These are phyloP conservation scores for Holothuria scabra DNA, from an alignment of 53 echinoderm and acorn worm species.

Conservation along the genomic window DNA sequence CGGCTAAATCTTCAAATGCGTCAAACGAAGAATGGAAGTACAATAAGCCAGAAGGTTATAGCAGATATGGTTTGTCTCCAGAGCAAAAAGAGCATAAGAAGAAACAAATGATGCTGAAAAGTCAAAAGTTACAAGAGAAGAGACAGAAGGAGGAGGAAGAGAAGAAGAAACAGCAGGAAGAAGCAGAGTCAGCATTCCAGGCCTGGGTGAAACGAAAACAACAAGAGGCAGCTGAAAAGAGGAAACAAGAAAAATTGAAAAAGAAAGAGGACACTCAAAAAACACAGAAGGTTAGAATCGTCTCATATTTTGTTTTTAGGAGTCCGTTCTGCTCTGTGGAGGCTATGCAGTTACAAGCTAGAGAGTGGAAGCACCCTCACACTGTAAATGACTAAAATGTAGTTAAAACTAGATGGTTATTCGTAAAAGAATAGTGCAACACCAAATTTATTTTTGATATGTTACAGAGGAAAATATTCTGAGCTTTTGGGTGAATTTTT, in stretches of 20 bases:
- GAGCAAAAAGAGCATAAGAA: constrained; percentile 85
- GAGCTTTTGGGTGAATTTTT: too few relatives aligned
- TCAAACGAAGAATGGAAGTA: constrained; percentile 32
- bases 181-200: constrained; percentile 77
- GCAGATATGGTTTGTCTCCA: constrained; percentile 84
- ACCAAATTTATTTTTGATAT: too few relatives aligned
- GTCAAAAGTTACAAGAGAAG: constrained; percentile 66
- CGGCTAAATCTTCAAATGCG: constrained; percentile 68
- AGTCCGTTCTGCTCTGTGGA: too few relatives aligned
- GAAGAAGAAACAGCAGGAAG: constrained; percentile 72
- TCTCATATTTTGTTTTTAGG: not conserved
- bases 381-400: too few relatives aligned
- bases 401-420: too few relatives aligned
- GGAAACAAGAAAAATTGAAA: constrained; percentile 65
- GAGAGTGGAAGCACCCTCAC: too few relatives aligned
- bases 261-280: constrained; percentile 54
- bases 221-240: constrained; percentile 56
- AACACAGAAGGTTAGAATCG: not conserved
- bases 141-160: constrained; percentile 75
- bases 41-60: constrained; percentile 59
- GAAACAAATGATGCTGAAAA: constrained; percentile 64
- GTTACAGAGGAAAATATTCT: too few relatives aligned
- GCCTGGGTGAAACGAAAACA: constrained; percentile 88
- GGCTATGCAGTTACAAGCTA: too few relatives aligned
- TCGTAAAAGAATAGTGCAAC: too few relatives aligned